phyloP scores from a whole-genome alignment of 2,797 vertebrate genomes.

The Brachyrhaphis roseni region DNA sequence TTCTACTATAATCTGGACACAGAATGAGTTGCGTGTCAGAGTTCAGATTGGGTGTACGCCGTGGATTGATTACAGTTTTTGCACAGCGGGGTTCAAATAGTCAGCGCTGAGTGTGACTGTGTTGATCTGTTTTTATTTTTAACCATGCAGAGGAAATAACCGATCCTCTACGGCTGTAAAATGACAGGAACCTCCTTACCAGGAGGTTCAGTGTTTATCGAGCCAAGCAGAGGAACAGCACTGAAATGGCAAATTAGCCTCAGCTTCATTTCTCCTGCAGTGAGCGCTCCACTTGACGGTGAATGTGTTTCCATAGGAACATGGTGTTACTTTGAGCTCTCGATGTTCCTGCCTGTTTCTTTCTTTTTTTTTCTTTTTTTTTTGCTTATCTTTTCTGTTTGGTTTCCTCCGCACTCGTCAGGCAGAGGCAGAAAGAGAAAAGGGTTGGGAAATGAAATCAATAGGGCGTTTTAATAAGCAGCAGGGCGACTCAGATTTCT shows the following conservation, averaged over 20 bases:
- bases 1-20: constrained; percentile 3
- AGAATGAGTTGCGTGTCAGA: constrained; percentile 5
- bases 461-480: constrained; percentile 44
- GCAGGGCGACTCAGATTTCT: constrained; percentile 25
- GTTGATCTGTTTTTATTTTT: constrained; percentile 47
- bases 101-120: constrained; percentile 24
- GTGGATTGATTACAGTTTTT: constrained; percentile 61
- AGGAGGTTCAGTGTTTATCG: constrained; percentile 68
- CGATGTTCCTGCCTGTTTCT: constrained; percentile 18
- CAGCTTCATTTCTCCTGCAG: constrained; percentile 78
- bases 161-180: constrained; percentile 52
- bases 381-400: constrained; percentile 48
- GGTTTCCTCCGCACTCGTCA: constrained; percentile 49
- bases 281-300: constrained; percentile 52
- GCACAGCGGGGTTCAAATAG: constrained; percentile 42
- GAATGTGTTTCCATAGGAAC: constrained; percentile 79
- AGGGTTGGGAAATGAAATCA: constrained; percentile 56
- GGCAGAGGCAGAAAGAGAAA: constrained; percentile 15
- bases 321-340: constrained; percentile 64
- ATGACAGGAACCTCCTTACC: constrained; percentile 62
- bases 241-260: constrained; percentile 76
- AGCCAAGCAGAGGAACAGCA: constrained; percentile 63
- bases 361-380: constrained; percentile 9
- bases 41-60: constrained; percentile 32
- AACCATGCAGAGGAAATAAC: constrained; percentile 64